Base-by-base conservation (phyloP, 1,140 invertebrate genomes). In the Archivesica marissinica region DNA sequence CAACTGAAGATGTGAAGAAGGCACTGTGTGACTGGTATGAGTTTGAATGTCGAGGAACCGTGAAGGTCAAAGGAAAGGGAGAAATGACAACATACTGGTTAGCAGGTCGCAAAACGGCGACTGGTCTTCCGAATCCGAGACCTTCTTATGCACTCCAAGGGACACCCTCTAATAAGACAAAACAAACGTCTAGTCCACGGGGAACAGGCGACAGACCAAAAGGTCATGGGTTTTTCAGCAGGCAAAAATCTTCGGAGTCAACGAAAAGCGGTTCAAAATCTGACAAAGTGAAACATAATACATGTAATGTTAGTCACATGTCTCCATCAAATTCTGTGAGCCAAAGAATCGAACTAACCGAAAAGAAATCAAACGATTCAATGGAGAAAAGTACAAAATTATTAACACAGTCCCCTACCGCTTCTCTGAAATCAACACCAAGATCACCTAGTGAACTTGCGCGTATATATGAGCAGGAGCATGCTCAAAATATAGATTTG, bases 31-130 rank as follows among this genome's bases (percentile, higher is more conserved):
- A 91, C 44, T 97, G 97, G 2, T 99, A 98, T 92, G 96, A 96
- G 9, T 97, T 98, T 87, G 96, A 97, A 84, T 98, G 97, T 93
- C 95, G 98, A 54, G 98, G 88, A 20, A 96, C 96, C 0, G 98
- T 97, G 0, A 97, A 96, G 88, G 98, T 99, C 2, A 99, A 99
- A 94, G 98, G 98, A 41, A 99, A 99, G 94, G 98, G 98, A 17
- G 97, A 96, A 23, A 94, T 99, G 74, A 96, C 96, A 35, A 99
- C 98, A 0, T 99, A 98, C 93, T 98, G 98, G 93, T 94, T 99
- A 41, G 61, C 87, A 0, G 86, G 90, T 25, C 59, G 83, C 82
- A 82, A 74, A 68, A 54, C 66, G 17, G 30, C 64, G 20, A 38
- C 80, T 39, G 38, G 50, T 23, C 38, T 33, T 74, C 13, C 82